Conservation (phyloP, 1,140 invertebrate species). For the Drosophila oshimai region DNA sequence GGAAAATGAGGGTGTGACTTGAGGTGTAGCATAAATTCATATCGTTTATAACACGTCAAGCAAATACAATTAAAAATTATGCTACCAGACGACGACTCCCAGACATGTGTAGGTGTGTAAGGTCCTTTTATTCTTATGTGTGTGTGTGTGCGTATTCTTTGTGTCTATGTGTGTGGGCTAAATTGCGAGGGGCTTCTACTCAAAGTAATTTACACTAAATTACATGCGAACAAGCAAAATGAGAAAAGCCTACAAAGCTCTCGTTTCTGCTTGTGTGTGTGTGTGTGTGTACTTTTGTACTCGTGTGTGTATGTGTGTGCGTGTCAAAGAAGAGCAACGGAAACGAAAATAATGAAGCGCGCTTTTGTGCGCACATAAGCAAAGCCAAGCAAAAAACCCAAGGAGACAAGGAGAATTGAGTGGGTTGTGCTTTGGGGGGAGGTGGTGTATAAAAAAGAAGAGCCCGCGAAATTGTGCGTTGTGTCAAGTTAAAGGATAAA, state of each 20-base stretch:
- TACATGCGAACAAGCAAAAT: constrained; percentile 65
- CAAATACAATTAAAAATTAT: constrained; percentile 74
- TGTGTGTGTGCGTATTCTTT: constrained; percentile 1
- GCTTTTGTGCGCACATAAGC: constrained; percentile 64
- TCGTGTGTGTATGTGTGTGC: constrained; percentile 11
- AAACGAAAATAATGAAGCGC: constrained; percentile 69
- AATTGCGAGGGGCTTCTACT: constrained; percentile 52
- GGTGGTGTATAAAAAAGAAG: not conserved
- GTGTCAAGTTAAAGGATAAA: constrained; percentile 34
- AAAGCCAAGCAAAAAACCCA: constrained; percentile 30
- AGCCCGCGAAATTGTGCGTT: constrained; percentile 42
- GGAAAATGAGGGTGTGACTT: constrained; percentile 1
- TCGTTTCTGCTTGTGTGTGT: too few relatives aligned
- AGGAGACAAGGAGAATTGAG: constrained; percentile 38
- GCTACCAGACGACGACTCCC: constrained; percentile 37
- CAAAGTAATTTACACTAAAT: constrained; percentile 76
- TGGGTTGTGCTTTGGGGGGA: not conserved
- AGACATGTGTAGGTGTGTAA: constrained; percentile 6
- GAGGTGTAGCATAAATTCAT: constrained; percentile 42
- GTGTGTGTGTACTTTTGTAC: constrained; percentile 9
- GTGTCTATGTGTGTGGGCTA: constrained; percentile 26
- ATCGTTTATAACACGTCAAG: constrained; percentile 54
- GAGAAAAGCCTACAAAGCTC: constrained; percentile 50
- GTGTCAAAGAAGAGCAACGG: constrained; percentile 53
- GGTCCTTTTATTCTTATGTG: constrained; percentile 6